Evolutionary conservation across 2,888 invertebrate species (phyloP).

Genomic region (Gastracanthus pulcherrimus): DNA sequence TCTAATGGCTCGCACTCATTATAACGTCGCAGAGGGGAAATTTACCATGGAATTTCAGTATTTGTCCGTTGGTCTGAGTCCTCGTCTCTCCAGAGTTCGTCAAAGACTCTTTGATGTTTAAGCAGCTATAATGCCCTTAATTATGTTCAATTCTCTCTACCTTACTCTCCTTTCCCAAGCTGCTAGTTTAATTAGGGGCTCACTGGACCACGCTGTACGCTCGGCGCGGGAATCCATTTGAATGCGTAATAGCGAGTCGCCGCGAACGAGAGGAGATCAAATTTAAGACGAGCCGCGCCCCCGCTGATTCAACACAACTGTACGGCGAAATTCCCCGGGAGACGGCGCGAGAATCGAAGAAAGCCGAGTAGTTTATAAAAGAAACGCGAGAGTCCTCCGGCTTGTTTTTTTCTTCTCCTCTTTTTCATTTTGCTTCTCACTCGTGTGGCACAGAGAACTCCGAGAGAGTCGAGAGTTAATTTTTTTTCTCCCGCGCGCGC

Average conservation of each 20-base stretch:
- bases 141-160: slow-evolving; percentile 32
- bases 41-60: not conserved
- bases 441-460: too few relatives aligned
- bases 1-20: not conserved
- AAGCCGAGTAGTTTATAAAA: too few relatives aligned
- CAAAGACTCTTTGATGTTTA: slow-evolving; percentile 41
- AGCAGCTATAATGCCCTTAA: slow-evolving; percentile 38
- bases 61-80: too few relatives aligned
- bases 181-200: slow-evolving; percentile 40
- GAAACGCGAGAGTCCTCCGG: too few relatives aligned
- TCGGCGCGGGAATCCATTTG: slow-evolving; percentile 16
- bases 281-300: slow-evolving; percentile 1
- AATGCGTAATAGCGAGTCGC: not conserved
- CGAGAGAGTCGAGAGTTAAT: too few relatives aligned
- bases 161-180: not conserved
- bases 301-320: too few relatives aligned
- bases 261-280: not conserved
- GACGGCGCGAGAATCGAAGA: not conserved
- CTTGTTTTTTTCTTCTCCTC: too few relatives aligned
- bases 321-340: too few relatives aligned
- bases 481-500: too few relatives aligned
- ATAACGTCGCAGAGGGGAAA: too few relatives aligned
- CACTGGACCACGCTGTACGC: not conserved
- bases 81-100: not conserved
- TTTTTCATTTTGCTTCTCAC: too few relatives aligned